Percentiles rank a stretch among this genome's conserved stretches.
phyloP scores from a whole-genome alignment of 2,888 invertebrate genomes.

The Neria commutata region DNA sequence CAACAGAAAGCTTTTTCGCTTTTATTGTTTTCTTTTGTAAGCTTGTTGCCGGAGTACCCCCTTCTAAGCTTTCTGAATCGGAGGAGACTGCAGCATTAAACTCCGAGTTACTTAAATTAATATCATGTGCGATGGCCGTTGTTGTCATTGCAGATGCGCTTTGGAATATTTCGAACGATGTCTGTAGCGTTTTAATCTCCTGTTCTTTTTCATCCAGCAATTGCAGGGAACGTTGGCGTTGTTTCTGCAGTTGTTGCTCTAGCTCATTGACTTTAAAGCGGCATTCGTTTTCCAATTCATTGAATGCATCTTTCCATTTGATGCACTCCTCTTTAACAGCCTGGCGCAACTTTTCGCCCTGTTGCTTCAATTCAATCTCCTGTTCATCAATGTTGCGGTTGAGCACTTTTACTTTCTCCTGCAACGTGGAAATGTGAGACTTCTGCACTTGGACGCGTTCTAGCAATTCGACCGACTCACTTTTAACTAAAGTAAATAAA shows the following conservation, averaged over 20 bases:
- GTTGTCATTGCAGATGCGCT: conserved; percentile 28
- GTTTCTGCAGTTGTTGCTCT: conserved; percentile 78
- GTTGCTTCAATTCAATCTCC: conserved; percentile 68
- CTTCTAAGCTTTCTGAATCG: conserved; percentile 46
- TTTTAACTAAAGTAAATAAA: conserved; percentile 56
- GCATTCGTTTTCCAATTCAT: conserved; percentile 63
- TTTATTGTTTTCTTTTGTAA: conserved; percentile 30
- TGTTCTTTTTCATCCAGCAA: conserved; percentile 82
- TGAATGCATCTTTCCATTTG: conserved; percentile 54
- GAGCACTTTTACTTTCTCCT: conserved; percentile 71
- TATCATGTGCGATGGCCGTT: conserved; percentile 4
- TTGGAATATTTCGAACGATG: conserved; percentile 65
- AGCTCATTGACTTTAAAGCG: conserved; percentile 66
- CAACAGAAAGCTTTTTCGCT: conserved; percentile 55
- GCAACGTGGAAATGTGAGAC: conserved; percentile 69
- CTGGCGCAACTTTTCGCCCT: conserved; percentile 67
- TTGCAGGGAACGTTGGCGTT: conserved; percentile 78
- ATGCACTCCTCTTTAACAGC: conserved; percentile 56
- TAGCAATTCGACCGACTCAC: conserved; percentile 42
- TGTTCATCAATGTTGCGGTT: conserved; percentile 69
- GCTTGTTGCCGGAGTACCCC: conserved; percentile 7
- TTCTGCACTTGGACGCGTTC: conserved; percentile 61
- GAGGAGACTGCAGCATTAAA: conserved; percentile 33
- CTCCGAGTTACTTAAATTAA: conserved; percentile 24
- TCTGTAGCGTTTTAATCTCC: conserved; percentile 69